Percentiles rank a stretch among this genome's conserved stretches.
Evolutionary conservation across 2,113 vertebrate genomes (phyloP).

Genomic region (Syngnathus typhle): DNA sequence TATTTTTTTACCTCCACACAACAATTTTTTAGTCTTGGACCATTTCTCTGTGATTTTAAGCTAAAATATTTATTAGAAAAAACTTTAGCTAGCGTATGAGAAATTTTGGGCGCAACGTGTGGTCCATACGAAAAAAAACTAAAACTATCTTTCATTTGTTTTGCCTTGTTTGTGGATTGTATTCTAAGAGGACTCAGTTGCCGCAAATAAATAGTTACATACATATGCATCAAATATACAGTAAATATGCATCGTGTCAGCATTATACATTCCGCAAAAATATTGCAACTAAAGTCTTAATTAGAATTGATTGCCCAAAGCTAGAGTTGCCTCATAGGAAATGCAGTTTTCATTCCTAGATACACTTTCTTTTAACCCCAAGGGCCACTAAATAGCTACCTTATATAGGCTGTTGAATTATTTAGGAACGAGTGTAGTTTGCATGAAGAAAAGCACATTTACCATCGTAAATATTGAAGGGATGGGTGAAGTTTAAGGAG

Average conservation of each 20-base stretch:
- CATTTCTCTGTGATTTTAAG: no score
- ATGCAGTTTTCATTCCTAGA: neutral
- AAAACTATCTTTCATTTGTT: no score
- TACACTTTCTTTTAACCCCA: neutral
- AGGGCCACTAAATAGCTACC: neutral
- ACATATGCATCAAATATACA: no score
- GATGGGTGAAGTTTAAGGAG: neutral
- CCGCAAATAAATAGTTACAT: no score
- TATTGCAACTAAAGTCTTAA: neutral
- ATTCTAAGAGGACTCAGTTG: no score
- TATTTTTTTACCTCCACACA: no score
- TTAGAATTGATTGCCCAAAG: neutral
- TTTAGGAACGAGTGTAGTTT: neutral
- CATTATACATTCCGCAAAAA: neutral
- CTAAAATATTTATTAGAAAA: no score
- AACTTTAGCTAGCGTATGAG: no score
- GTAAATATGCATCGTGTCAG: neutral
- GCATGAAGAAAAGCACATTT: neutral
- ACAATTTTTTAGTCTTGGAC: no score
- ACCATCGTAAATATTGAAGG: neutral
- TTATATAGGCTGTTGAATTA: neutral
- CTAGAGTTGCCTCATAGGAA: neutral
- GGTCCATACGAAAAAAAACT: no score
- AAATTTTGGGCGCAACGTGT: no score
- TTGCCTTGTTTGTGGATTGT: no score